Evolutionary conservation across 2,888 invertebrate species (phyloP).

Genomic region (Melieria picta): DNA sequence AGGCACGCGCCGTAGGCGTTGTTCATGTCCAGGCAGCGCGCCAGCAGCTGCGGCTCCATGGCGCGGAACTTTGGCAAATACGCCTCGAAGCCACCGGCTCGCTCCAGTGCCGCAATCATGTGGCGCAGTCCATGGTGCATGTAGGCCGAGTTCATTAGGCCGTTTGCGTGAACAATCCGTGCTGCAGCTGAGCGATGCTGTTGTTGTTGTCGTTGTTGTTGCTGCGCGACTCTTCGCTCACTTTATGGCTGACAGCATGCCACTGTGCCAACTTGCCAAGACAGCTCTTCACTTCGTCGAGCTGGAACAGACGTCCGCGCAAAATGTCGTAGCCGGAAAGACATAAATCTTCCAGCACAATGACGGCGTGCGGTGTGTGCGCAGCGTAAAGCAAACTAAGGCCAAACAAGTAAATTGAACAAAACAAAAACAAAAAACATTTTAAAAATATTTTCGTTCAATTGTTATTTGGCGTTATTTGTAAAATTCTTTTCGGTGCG

Average conservation of each 20-base stretch:
- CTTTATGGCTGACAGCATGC: constrained; percentile 44
- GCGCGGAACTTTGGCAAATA: constrained; percentile 28
- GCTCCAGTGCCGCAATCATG: constrained; percentile 20
- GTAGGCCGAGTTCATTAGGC: constrained; percentile 19
- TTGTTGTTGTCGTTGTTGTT: constrained; percentile 11
- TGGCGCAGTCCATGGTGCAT: constrained; percentile 13
- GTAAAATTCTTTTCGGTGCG: neutral
- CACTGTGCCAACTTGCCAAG: constrained; percentile 42
- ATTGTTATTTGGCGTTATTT: neutral
- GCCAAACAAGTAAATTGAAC: neutral
- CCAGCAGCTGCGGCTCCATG: constrained; percentile 22
- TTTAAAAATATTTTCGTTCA: neutral
- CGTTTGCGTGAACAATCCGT: constrained; percentile 26
- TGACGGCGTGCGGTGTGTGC: constrained; percentile 35
- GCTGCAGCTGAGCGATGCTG: constrained; percentile 17
- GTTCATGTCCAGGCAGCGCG: constrained; percentile 22
- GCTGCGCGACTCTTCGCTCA: constrained; percentile 22
- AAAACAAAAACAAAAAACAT: neutral
- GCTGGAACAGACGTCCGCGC: constrained; percentile 33
- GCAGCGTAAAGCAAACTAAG: constrained; percentile 29
- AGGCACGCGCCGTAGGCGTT: constrained; percentile 15
- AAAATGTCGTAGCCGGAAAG: constrained; percentile 36
- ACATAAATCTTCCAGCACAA: constrained; percentile 42
- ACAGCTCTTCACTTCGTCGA: constrained; percentile 35
- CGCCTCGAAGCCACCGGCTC: constrained; percentile 20